phyloP scores from a whole-genome alignment of 2,888 invertebrate species.

The Frankliniella fusca region DNA sequence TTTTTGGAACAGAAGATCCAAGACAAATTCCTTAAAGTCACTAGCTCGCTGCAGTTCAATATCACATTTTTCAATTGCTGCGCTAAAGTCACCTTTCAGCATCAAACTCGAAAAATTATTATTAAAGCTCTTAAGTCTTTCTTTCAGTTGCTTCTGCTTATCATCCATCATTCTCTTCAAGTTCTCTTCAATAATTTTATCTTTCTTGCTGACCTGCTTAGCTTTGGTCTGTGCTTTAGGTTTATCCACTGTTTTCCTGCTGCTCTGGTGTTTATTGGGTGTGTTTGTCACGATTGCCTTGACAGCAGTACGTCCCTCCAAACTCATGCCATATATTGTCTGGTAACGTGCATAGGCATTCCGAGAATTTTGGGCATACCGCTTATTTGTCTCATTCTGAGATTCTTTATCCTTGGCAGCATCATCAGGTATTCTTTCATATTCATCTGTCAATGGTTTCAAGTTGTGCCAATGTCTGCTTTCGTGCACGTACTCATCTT shows the following conservation, averaged over 20 bases:
- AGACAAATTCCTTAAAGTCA: conserved; percentile 8
- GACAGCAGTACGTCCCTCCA: neutral
- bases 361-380: neutral
- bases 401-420: neutral
- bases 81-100: neutral
- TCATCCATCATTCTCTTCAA: conserved; percentile 28
- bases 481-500: neutral
- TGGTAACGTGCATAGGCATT: neutral
- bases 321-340: neutral
- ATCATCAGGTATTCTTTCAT: neutral
- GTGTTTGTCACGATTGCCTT: neutral
- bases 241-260: neutral
- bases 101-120: neutral
- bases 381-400: neutral
- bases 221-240: neutral
- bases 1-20: conserved; percentile 27
- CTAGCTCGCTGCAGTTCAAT: conserved; percentile 18
- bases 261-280: neutral
- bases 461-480: neutral
- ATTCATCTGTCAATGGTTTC: neutral
- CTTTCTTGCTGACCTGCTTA: conserved; percentile 9
- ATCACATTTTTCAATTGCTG: conserved; percentile 3
- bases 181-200: conserved; percentile 7
- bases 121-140: conserved; percentile 8
- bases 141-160: conserved; percentile 28